Conservation (phyloP, 2,113 vertebrate species). For the Larimichthys crocea region DNA sequence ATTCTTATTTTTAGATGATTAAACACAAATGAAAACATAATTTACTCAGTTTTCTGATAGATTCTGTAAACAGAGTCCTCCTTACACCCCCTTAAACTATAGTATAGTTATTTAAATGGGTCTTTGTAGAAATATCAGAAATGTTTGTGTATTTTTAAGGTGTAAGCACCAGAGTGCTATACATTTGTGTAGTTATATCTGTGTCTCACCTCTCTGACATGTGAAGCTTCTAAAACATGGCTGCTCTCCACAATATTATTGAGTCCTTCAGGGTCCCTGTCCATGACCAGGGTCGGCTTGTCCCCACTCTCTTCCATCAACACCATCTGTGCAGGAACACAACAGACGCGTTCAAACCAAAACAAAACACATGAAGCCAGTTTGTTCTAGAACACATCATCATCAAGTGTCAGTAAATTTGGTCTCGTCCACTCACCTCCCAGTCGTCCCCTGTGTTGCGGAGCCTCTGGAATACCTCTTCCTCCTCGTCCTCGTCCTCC, state of each 20-base stretch:
- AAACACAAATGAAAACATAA: too few species aligned
- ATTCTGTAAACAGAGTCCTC: too few species aligned
- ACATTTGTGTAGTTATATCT: not conserved
- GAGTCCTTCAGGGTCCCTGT: slow-evolving; percentile 82
- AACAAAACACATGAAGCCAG: not conserved
- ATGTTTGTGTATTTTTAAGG: too few species aligned
- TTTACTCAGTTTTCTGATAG: too few species aligned
- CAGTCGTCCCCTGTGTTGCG: slow-evolving; percentile 80
- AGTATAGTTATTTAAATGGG: too few species aligned
- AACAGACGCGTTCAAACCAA: not conserved
- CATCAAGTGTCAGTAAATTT: not conserved
- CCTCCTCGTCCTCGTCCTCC: slow-evolving; percentile 69
- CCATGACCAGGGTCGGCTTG: slow-evolving; percentile 54
- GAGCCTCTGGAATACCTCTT: slow-evolving; percentile 62
- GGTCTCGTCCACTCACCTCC: slow-evolving; percentile 77
- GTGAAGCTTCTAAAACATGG: slow-evolving; percentile 76
- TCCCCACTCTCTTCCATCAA: slow-evolving; percentile 80
- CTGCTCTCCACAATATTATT: slow-evolving; percentile 77
- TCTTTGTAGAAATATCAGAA: too few species aligned
- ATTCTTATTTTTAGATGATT: too few species aligned
- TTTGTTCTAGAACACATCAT: slow-evolving; percentile 1
- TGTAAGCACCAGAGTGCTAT: too few species aligned
- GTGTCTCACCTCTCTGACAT: slow-evolving; percentile 79
- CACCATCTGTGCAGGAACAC: slow-evolving; percentile 77
- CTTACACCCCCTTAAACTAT: too few species aligned